Base-by-base conservation (phyloP, 2,888 invertebrate genomes). In the Mechanitis messenoides region DNA sequence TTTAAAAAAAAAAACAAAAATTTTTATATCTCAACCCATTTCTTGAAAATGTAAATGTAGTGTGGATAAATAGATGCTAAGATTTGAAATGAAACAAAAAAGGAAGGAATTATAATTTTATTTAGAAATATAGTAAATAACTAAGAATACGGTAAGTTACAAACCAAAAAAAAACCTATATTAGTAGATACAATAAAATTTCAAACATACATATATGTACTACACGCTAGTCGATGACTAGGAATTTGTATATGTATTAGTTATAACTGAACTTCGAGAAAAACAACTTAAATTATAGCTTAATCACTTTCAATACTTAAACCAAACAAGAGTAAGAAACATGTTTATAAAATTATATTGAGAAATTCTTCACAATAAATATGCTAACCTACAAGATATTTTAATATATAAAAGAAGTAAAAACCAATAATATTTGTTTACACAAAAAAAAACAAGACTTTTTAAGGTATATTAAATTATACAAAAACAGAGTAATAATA, bases 211-310 rank as follows among this genome's bases (percentile, higher is more conserved):
- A 53, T n/a, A 60, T 45, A 56, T 53, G 20, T 31, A 56, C 12
- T 33, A 50, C 33, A 46, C 45, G 20, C 65, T 62, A 60, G 62
- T 58, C 60, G 11, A n/a, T 62, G 62, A 65, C 62, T 65, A 62
- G 57, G 58, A 58, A 60, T 31, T 60, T 59, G 62, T 60, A 38
- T 59, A 59, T 42, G 20, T 20, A 20, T 20, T 20, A 20, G 20
- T 20, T 20, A 20, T 47, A 45, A 35, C 35, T 42, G 28, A 31
- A 28, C 28, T 12, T 31, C n/a, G 20, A n/a, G 35, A 35, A 12
- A 20, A 53, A 38, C n/a, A 63, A 53, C 20, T 50, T 42, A 42
- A 5, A 42, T 42, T 38, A 38, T 7, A 4, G 38, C 20, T 20
- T 35, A 35, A 42, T 11, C 9, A 42, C 9, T 3, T 42, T 9